Evolutionary conservation across 2,888 invertebrate species (phyloP).

Genomic region (Tiliacea aurago): DNA sequence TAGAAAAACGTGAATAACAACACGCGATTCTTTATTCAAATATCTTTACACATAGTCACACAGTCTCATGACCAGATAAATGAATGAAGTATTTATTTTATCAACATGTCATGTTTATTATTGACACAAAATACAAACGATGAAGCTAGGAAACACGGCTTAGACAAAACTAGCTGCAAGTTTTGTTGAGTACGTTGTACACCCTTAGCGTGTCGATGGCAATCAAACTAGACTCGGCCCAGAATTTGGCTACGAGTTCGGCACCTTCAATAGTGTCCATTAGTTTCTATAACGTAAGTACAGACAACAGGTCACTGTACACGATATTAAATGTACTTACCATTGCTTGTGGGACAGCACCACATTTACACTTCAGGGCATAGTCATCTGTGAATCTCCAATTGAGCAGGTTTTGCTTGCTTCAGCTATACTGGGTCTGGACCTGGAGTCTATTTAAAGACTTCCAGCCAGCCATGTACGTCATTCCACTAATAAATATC

Average conservation of each 20-base stretch:
- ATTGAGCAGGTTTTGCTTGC: neutral
- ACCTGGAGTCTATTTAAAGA: neutral
- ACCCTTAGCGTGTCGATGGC: no score
- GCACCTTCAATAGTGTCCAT: neutral
- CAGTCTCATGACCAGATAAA: neutral
- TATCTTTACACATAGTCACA: neutral
- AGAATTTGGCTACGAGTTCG: neutral
- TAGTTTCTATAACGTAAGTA: neutral
- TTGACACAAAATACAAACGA: no score
- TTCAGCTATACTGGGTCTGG: rapidly evolving
- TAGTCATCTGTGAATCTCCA: neutral
- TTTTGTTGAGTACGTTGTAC: neutral
- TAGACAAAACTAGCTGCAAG: neutral
- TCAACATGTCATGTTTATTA: neutral
- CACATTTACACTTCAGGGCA: neutral
- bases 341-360: neutral
- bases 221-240: no score
- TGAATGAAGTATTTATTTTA: neutral
- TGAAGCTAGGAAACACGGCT: neutral
- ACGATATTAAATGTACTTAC: neutral
- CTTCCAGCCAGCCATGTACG: no score
- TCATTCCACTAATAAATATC: no score
- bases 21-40: neutral
- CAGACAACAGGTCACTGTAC: neutral
- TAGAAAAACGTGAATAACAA: conserved; percentile 3